A percentile compares a stretch with the other conserved stretches of the same genome.
These are phyloP conservation scores for Pholis gunnellus DNA, from an alignment of 2,113 vertebrate genomes.

Conservation along the genomic window DNA sequence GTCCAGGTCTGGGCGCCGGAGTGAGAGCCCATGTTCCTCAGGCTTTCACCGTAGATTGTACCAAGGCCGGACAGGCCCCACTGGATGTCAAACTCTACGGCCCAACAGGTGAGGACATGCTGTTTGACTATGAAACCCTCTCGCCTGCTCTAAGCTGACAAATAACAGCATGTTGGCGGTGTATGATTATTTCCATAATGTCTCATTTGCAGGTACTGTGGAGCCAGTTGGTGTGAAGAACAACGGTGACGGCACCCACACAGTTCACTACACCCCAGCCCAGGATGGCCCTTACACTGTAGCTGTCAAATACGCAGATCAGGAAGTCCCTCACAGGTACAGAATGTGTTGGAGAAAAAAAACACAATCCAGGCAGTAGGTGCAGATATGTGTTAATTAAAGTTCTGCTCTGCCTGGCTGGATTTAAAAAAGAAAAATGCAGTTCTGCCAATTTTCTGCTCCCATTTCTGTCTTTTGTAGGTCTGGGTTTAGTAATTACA, in stretches of 20 bases:
- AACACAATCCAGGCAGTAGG: neutral
- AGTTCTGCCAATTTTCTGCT: constrained; percentile 18
- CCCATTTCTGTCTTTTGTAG: constrained; percentile 31
- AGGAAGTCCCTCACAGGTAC: constrained; percentile 95
- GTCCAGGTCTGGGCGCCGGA: constrained; percentile 89
- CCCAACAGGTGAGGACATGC: constrained; percentile 85
- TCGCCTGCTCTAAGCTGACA: neutral
- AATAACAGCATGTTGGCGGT: neutral
- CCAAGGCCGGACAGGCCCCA: constrained; percentile 88
- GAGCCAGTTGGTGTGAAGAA: constrained; percentile 92
- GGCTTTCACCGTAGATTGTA: constrained; percentile 92
- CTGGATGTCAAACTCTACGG: constrained; percentile 91
- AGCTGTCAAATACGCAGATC: constrained; percentile 91
- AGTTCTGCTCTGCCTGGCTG: constrained; percentile 27
- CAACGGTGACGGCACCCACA: constrained; percentile 92
- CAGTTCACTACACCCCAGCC: constrained; percentile 92
- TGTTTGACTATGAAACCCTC: neutral
- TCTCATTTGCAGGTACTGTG: constrained; percentile 81
- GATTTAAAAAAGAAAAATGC: constrained; percentile 17
- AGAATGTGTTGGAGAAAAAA: constrained; percentile 20
- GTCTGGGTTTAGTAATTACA: constrained; percentile 46
- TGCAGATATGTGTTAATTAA: constrained; percentile 46
- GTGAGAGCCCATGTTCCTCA: constrained; percentile 92
- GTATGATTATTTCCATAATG: constrained; percentile 12
- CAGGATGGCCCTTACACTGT: constrained; percentile 92